Conservation (phyloP, 2,113 vertebrate genomes). For the Cebus imitator region DNA sequence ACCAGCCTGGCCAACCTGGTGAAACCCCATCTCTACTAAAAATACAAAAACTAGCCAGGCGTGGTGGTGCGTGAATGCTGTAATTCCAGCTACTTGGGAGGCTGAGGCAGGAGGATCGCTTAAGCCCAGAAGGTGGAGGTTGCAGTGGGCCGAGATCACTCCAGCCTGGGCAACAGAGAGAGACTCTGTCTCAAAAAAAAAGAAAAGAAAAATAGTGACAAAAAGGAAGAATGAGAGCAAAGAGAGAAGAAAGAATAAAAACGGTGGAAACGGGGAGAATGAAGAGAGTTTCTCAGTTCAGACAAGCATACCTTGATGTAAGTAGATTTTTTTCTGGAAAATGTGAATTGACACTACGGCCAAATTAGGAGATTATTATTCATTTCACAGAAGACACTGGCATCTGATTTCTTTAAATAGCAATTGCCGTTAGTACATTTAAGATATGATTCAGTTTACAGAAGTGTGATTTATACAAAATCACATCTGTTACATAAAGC, state of each 20-base stretch:
- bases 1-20: no score
- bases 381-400: conserved; percentile 33
- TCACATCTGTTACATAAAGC: conserved; percentile 66
- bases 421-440: conserved; percentile 20
- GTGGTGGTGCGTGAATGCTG: no score
- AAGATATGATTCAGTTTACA: conserved; percentile 69
- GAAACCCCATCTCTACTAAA: no score
- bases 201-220: background rate
- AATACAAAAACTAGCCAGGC: no score
- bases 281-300: background rate
- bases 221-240: background rate
- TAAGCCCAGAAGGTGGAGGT: no score
- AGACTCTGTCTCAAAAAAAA: no score
- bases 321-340: background rate
- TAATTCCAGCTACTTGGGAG: no score
- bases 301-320: background rate
- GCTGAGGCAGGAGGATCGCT: no score
- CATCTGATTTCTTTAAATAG: conserved; percentile 63
- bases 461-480: conserved; percentile 66
- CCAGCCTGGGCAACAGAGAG: no score
- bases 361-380: conserved; percentile 46
- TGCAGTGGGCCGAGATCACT: no score
- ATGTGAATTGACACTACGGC: background rate
- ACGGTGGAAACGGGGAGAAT: background rate
- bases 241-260: background rate